phyloP scores from a whole-genome alignment of 2,797 vertebrate genomes.

The Oreochromis mossambicus region DNA sequence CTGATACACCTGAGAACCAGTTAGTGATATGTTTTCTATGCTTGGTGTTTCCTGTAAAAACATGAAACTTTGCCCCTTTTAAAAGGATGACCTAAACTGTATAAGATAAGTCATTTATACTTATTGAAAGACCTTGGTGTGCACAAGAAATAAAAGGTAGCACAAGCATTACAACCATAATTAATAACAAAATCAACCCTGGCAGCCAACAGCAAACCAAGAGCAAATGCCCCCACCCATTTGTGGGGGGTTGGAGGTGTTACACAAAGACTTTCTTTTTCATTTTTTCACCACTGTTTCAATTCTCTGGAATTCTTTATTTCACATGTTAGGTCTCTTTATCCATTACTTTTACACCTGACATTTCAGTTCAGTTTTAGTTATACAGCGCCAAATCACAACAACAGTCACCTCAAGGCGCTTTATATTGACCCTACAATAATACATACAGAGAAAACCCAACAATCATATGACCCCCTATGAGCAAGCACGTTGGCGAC shows the following conservation, averaged over 20 bases:
- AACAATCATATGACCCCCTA: neutral
- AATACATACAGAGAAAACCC: neutral
- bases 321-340: neutral
- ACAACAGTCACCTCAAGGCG: neutral
- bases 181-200: neutral
- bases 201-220: neutral
- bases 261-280: neutral
- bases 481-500: accelerated
- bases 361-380: accelerated
- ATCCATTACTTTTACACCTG: neutral
- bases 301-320: neutral
- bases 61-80: neutral
- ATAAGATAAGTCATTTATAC: neutral
- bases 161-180: neutral
- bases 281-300: neutral
- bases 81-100: neutral
- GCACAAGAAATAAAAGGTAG: neutral
- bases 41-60: neutral
- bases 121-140: neutral
- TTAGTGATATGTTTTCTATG: neutral
- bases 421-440: neutral
- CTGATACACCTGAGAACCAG: neutral
- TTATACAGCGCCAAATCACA: neutral
- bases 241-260: neutral
- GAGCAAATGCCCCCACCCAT: neutral